These are phyloP conservation scores for Urechis unicinctus DNA, from an alignment of 2,888 invertebrate species.

Conservation along the genomic window DNA sequence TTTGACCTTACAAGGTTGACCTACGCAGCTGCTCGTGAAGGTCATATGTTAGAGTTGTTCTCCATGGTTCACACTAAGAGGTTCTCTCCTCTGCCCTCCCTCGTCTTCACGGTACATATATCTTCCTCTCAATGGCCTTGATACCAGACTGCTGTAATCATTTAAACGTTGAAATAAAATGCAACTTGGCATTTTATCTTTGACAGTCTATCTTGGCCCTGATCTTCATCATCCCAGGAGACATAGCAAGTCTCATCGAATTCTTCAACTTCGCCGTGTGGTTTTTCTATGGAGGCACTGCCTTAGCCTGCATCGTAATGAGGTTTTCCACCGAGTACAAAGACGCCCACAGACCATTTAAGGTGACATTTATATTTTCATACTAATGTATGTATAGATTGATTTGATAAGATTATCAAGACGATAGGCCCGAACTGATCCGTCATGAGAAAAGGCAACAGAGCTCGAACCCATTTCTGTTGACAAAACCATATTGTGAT, in stretches of 20 bases:
- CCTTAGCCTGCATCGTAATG: background rate
- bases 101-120: conserved; percentile 81
- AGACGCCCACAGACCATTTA: background rate
- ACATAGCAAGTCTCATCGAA: conserved; percentile 88
- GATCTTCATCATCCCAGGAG: conserved; percentile 85
- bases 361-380: background rate
- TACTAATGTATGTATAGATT: too few species aligned
- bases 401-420: too few species aligned
- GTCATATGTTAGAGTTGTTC: conserved; percentile 80
- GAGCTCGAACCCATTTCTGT: too few species aligned
- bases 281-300: conserved; percentile 90
- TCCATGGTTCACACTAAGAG: conserved; percentile 86
- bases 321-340: background rate
- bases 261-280: conserved; percentile 98
- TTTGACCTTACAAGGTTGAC: conserved; percentile 9
- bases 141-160: too few species aligned
- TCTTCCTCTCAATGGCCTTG: too few species aligned
- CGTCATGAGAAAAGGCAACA: too few species aligned
- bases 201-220: background rate
- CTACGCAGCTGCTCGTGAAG: conserved; percentile 88
- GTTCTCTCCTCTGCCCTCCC: conserved; percentile 90
- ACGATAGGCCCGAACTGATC: too few species aligned
- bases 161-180: too few species aligned
- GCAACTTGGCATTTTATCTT: too few species aligned
- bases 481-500: too few species aligned